Conservation (phyloP, 1,140 invertebrate species). For the Aethina tumida region DNA sequence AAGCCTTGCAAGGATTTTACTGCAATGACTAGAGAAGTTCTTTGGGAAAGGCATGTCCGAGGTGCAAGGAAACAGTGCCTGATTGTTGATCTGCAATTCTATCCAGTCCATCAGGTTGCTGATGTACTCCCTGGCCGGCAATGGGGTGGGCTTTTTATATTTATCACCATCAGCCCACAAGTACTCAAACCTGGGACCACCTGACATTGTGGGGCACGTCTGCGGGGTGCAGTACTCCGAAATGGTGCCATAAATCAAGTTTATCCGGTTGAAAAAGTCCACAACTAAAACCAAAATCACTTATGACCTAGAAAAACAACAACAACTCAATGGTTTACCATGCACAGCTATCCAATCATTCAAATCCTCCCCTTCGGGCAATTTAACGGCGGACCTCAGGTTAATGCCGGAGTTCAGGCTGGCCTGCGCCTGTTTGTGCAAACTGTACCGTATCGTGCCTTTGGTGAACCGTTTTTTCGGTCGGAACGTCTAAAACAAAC, state of each 20-base stretch:
- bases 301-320: background rate
- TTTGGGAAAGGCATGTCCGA: constrained; percentile 83
- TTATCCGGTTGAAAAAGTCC: constrained; percentile 94
- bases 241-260: constrained; percentile 86
- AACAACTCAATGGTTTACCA: constrained; percentile 49
- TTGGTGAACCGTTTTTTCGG: constrained; percentile 86
- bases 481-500: constrained; percentile 62
- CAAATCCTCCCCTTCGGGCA: constrained; percentile 78
- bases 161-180: constrained; percentile 82
- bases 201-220: constrained; percentile 86
- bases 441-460: constrained; percentile 82
- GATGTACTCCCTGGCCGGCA: constrained; percentile 84
- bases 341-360: constrained; percentile 95
- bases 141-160: constrained; percentile 76
- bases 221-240: constrained; percentile 79
- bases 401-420: constrained; percentile 91
- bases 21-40: constrained; percentile 67
- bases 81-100: constrained; percentile 87
- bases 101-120: constrained; percentile 90
- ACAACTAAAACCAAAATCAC: constrained; percentile 55
- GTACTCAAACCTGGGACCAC: constrained; percentile 83
- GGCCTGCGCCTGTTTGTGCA: constrained; percentile 91
- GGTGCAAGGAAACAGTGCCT: constrained; percentile 44
- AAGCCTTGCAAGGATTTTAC: constrained; percentile 84
- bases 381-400: constrained; percentile 70